These are phyloP conservation scores for Iguana delicatissima DNA, from an alignment of 2,797 vertebrate species.

Conservation along the genomic window DNA sequence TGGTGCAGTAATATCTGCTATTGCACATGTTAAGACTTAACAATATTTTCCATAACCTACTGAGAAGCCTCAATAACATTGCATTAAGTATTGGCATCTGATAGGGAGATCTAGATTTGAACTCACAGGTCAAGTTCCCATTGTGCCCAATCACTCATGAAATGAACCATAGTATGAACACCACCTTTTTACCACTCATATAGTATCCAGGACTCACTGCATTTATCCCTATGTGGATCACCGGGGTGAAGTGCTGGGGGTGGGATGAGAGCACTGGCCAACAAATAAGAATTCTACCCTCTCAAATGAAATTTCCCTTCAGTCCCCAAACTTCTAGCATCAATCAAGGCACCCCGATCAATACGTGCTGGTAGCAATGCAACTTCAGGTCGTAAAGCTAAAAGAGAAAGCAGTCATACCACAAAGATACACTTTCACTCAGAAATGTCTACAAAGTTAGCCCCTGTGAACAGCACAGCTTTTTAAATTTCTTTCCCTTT, in stretches of 20 bases:
- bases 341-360: neutral
- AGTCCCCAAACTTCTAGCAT: too few relatives aligned
- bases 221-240: too few relatives aligned
- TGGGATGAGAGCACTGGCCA: too few relatives aligned
- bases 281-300: too few relatives aligned
- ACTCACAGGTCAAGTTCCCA: neutral
- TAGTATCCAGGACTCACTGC: too few relatives aligned
- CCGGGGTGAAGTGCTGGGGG: too few relatives aligned
- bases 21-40: neutral
- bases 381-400: neutral
- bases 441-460: neutral
- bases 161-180: neutral
- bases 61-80: neutral
- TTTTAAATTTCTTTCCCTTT: neutral
- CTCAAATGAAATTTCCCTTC: too few relatives aligned
- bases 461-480: neutral
- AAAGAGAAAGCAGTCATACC: neutral
- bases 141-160: neutral
- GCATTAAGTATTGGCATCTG: neutral
- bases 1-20: rapidly evolving
- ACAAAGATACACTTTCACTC: neutral
- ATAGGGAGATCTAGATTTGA: neutral
- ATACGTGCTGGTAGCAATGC: neutral
- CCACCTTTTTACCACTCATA: too few relatives aligned
- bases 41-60: neutral